Evolutionary conservation across 2,113 vertebrate genomes (phyloP), one percentile per base, ranked within the genome.

Genomic region (Chlorocebus sabaeus): DNA sequence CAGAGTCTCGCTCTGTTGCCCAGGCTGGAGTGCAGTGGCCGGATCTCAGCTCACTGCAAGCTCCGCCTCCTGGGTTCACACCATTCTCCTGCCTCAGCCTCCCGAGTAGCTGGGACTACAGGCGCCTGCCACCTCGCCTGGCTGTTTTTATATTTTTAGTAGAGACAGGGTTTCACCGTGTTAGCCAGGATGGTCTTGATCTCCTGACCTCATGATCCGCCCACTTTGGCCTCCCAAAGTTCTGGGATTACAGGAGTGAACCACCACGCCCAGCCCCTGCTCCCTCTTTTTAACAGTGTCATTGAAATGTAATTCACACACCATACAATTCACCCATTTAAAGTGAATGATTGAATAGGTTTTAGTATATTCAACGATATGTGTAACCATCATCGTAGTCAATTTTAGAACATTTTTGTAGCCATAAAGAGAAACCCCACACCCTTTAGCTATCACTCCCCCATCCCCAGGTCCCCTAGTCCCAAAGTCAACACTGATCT

Each of bases 41-140:
- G 0, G 52, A 55, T 55, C 52, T 55, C 6, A 6, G 52, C 52
- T 55, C 52, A 55, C 52, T 55, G 18, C 52, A 55, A 20, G 52
- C 52, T 20, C 14, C 0, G 6, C 52, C 52, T 20, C 6, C 52
- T 0, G 2, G 52, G 52, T 55, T 55, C 52, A 55, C 0, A 2
- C 18, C 6, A 55, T 55, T 55, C 52, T 55, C 52, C 52, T 55
- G 52, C 52, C 6, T 55, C 52, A 55, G 52, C 52, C 52, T 55
- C 52, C 18, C 6, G 18, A 55, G 52, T 55, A 55, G 52, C 52
- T 55, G 52, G 18, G 52, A 7, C 52, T 55, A 55, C 52, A 55
- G 52, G 52, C 18, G 6, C 52, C 52, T 2, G 0, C 52, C 52
- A 55, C 52, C 18, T 7, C 1, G 0, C 52, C 14, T 0, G 6